Percentiles rank a stretch among this genome's conserved stretches.
Conservation (phyloP, 2,113 vertebrate genomes). For the Mionectes macconnelli region DNA sequence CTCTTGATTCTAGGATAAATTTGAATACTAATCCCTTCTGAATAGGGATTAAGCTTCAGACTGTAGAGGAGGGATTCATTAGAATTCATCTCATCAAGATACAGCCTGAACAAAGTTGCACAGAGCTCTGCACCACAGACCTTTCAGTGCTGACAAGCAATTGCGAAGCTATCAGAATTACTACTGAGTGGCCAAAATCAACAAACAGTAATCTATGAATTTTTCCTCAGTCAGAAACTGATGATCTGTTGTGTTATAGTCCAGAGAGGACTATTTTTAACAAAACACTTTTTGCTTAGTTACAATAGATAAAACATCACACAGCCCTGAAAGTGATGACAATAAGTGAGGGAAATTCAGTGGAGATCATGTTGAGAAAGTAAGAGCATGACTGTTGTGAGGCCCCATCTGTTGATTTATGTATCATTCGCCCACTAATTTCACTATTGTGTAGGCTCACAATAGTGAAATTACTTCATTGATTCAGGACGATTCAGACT, state of each 20-base stretch:
- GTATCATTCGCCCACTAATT: slow-evolving; percentile 15
- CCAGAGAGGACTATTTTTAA: slow-evolving; percentile 6
- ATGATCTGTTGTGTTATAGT: background rate
- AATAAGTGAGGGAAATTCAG: background rate
- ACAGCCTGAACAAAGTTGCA: slow-evolving; percentile 64
- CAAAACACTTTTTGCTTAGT: background rate
- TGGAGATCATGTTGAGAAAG: slow-evolving; percentile 18
- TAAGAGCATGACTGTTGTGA: slow-evolving; percentile 16
- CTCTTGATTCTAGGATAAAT: slow-evolving; percentile 73
- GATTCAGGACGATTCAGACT: slow-evolving; percentile 46
- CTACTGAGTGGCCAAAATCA: slow-evolving; percentile 44
- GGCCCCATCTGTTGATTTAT: slow-evolving; percentile 53
- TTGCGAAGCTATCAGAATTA: slow-evolving; percentile 46
- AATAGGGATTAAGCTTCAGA: slow-evolving; percentile 74
- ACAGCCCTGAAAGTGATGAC: slow-evolving; percentile 13
- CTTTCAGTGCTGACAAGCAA: slow-evolving; percentile 47
- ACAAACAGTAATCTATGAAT: slow-evolving; percentile 25
- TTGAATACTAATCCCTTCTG: slow-evolving; percentile 79
- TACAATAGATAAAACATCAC: background rate
- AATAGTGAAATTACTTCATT: slow-evolving; percentile 58
- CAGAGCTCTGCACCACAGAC: slow-evolving; percentile 21
- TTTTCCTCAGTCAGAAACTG: slow-evolving; percentile 19
- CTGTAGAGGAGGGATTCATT: slow-evolving; percentile 68
- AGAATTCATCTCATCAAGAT: slow-evolving; percentile 75
- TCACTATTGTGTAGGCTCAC: background rate